Conservation (phyloP, 2,797 vertebrate genomes). For the Morus bassanus region DNA sequence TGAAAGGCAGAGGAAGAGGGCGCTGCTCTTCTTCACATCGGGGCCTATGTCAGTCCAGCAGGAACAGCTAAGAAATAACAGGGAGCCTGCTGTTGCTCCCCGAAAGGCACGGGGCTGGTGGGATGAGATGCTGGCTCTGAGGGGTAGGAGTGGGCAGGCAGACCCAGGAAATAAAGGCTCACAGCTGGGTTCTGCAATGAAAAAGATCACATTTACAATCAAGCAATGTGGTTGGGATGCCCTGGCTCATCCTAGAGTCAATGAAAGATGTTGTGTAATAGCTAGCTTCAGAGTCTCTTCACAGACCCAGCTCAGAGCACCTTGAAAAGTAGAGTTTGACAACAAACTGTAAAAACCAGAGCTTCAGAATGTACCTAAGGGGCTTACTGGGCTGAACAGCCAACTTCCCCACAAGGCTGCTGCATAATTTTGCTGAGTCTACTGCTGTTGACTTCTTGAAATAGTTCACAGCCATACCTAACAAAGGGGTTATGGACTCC, state of each 20-base stretch:
- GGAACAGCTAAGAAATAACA: neutral
- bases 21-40: neutral
- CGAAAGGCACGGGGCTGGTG: neutral
- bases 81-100: neutral
- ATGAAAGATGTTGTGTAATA: rapidly evolving
- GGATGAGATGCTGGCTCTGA: neutral
- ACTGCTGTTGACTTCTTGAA: neutral
- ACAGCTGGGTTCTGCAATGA: neutral
- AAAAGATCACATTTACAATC: neutral
- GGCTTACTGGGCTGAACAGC: neutral
- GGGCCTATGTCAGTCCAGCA: rapidly evolving
- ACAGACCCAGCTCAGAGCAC: neutral
- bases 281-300: neutral
- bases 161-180: neutral
- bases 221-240: rapidly evolving
- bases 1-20: neutral
- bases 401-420: no score
- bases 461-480: neutral
- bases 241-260: neutral
- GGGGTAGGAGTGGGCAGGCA: neutral
- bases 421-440: neutral
- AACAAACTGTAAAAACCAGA: neutral
- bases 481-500: neutral
- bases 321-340: neutral
- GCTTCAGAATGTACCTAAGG: neutral